Evolutionary conservation across 2,888 invertebrate genomes (phyloP).

Genomic region (Lissonota sp.): DNA sequence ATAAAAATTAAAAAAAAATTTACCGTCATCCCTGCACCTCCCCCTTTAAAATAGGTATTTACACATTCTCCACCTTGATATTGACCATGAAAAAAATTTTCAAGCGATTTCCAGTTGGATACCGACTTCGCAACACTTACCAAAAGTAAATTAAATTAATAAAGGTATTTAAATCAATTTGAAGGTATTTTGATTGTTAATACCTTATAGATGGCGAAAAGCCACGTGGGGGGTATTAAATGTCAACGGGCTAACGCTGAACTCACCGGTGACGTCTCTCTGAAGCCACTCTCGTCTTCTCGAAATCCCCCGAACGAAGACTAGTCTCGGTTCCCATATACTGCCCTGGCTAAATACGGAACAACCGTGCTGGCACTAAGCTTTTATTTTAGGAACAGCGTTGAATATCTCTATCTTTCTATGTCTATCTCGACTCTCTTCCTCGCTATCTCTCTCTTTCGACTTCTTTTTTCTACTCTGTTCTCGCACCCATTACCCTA

Average conservation of each 20-base stretch:
- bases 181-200: too few species aligned
- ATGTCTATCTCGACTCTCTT: slow-evolving; percentile 53
- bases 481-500: slow-evolving; percentile 44
- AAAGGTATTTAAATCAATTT: too few species aligned
- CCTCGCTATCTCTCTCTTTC: slow-evolving; percentile 26
- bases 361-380: slow-evolving; percentile 70
- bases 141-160: too few species aligned
- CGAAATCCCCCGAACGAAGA: slow-evolving; percentile 38
- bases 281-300: slow-evolving; percentile 29
- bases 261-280: slow-evolving; percentile 52
- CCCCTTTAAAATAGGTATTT: too few species aligned
- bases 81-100: too few species aligned
- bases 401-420: slow-evolving; percentile 66
- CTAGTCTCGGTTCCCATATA: slow-evolving; percentile 63
- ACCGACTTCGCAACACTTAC: too few species aligned
- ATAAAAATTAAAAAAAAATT: slow-evolving; percentile 10
- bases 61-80: too few species aligned
- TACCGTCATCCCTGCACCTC: too few species aligned
- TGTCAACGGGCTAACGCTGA: slow-evolving; percentile 63
- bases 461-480: slow-evolving; percentile 27
- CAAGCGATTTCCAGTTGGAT: too few species aligned
- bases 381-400: slow-evolving; percentile 72
- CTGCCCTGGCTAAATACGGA: slow-evolving; percentile 74
- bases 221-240: slow-evolving; percentile 70
- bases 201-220: slow-evolving; percentile 1